A percentile compares a stretch with the other conserved stretches of the same genome.
Evolutionary conservation across 2,888 invertebrate genomes (phyloP).

Genomic region (Drosophila flavopinicola): DNA sequence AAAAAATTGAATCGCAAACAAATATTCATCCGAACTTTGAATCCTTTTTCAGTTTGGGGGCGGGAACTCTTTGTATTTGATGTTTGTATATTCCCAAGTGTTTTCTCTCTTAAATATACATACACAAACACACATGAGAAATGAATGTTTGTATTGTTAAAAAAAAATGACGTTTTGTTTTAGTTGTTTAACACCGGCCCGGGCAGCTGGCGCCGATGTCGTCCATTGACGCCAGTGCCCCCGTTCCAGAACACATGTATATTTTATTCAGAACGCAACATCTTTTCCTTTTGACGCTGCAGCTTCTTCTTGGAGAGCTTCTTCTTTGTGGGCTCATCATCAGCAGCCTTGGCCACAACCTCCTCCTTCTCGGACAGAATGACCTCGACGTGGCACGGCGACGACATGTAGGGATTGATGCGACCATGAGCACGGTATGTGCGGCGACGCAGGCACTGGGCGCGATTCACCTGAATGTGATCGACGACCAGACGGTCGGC

Average conservation of each 20-base stretch:
- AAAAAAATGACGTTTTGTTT: constrained; percentile 54
- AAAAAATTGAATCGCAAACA: no score
- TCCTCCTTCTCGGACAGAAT: constrained; percentile 98
- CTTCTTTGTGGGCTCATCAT: constrained; percentile 95
- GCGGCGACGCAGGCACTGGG: constrained; percentile 97
- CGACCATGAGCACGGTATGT: constrained; percentile 99
- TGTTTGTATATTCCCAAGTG: no score
- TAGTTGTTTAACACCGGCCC: constrained; percentile 64
- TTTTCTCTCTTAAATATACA: constrained; percentile 20
- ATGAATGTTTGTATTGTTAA: constrained; percentile 53
- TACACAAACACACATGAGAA: constrained; percentile 36
- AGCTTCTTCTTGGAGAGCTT: constrained; percentile 99
- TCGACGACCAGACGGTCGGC: constrained; percentile 98
- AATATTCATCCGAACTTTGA: neutral
- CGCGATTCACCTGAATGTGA: constrained; percentile 98
- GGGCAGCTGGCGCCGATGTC: constrained; percentile 42
- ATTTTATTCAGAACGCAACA: constrained; percentile 88
- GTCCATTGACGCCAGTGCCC: constrained; percentile 15
- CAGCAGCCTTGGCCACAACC: constrained; percentile 93
- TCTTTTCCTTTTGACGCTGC: constrained; percentile 95
- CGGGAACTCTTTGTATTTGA: constrained; percentile 3
- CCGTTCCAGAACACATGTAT: constrained; percentile 48
- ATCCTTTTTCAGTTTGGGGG: neutral
- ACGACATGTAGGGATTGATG: constrained; percentile 99
- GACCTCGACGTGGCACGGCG: constrained; percentile 99